Evolutionary conservation across 2,888 invertebrate species (phyloP), one percentile per base, ranked within the genome.

Genomic region (Lithophane leautieri): DNA sequence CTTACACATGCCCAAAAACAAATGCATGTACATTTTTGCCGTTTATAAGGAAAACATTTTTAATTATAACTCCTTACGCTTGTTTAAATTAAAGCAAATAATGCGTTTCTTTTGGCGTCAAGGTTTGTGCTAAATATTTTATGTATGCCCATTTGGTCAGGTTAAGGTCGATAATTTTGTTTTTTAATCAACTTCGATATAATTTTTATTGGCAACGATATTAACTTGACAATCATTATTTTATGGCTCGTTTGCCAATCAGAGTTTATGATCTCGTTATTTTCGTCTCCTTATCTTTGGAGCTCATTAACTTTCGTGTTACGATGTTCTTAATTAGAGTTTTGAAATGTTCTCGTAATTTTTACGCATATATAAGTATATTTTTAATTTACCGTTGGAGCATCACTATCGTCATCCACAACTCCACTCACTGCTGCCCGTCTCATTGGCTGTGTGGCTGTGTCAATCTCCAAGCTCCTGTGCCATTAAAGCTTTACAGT

Each of bases 81-180:
- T 69, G 63, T 78, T 73, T 61, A 77, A 77, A 65, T 71, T 22
- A 54, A 78, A 63, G 25, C 12, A 67, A 82, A 69, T 40, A 70
- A 71, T 73, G 52, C 63, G 52, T 68, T 82, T 50, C 4, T 60
- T 71, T 67, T 63, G 14, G 19, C 42, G 22, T 50, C 62, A 65
- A 75, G 65, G 22, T 68, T 66, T 75, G 73, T 47, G 50, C 70
- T 75, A 77, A 83, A 83, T 83, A 73, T 68, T 83, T 83, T 54
- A 80, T 60, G 28, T 11, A 54, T 28, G 47, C 22, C 62, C 28
- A 56, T 65, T 70, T 61, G 44, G 34, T 65, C 78, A 66, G 50
- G 75, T 75, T 81, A 78, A 81, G 77, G 68, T 69, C 73, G 73
- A 73, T 79, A 70, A 68, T 72, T 74, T 74, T 61, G 66, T 68